Evolutionary conservation across 1,140 invertebrate genomes (phyloP).

Genomic region (Drosophila leontia): DNA sequence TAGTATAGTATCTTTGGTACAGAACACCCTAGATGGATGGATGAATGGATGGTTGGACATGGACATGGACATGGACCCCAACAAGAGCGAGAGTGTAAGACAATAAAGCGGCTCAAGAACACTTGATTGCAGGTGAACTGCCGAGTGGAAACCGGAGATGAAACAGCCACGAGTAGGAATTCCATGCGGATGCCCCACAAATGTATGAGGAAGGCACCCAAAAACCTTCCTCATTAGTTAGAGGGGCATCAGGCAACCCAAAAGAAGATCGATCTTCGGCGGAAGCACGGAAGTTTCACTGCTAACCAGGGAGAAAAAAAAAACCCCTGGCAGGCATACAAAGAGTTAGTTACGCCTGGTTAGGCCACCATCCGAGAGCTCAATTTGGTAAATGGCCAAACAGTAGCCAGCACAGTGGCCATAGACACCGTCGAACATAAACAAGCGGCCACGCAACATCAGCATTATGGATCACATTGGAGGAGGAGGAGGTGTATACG

Average conservation of each 20-base stretch:
- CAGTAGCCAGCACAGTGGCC: constrained; percentile 26
- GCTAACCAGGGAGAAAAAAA: constrained; percentile 23
- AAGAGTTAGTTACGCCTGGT: constrained; percentile 73
- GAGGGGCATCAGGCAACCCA: neutral
- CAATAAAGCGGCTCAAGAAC: constrained; percentile 68
- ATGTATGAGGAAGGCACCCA: constrained; percentile 47
- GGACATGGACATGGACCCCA: constrained; percentile 38
- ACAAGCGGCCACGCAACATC: constrained; percentile 74
- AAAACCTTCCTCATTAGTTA: constrained; percentile 43
- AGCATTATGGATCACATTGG: constrained; percentile 37
- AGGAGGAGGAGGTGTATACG: constrained; percentile 21
- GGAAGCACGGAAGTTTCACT: constrained; percentile 65
- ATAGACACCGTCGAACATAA: constrained; percentile 58
- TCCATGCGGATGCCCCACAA: constrained; percentile 66
- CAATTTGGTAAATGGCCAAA: constrained; percentile 71
- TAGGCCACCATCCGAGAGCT: constrained; percentile 55
- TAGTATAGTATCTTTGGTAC: constrained; percentile 15
- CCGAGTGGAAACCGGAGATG: constrained; percentile 55
- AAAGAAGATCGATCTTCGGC: constrained; percentile 49
- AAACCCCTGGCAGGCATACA: constrained; percentile 23
- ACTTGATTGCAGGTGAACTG: constrained; percentile 47
- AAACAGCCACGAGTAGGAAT: constrained; percentile 22
- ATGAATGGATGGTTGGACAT: constrained; percentile 19
- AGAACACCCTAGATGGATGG: constrained; percentile 21
- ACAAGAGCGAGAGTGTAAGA: constrained; percentile 73